phyloP scores from a whole-genome alignment of 2,888 invertebrate species.

The Drosophila sordidula region DNA sequence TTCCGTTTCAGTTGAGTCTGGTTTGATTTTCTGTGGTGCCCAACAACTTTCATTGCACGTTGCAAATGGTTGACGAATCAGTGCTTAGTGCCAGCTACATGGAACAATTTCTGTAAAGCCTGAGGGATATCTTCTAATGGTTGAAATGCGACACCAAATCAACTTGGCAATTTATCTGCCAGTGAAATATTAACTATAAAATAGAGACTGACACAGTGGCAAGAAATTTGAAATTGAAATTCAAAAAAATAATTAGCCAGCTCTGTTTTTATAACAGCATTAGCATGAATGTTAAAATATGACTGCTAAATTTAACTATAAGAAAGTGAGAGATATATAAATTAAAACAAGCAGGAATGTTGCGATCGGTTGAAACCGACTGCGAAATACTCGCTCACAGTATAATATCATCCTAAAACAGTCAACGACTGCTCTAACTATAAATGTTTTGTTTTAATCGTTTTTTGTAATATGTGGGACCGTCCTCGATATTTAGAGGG shows the following conservation, averaged over 20 bases:
- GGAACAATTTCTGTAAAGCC: neutral
- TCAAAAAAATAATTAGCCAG: neutral
- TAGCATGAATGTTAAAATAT: too few species aligned
- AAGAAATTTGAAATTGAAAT: neutral
- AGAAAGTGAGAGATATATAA: too few species aligned
- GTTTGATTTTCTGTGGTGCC: constrained; percentile 10
- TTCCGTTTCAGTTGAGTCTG: constrained; percentile 4
- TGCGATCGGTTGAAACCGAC: too few species aligned
- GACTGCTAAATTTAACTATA: too few species aligned
- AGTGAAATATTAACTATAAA: neutral
- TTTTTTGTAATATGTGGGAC: too few species aligned
- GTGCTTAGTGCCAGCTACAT: neutral
- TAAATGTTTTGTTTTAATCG: too few species aligned
- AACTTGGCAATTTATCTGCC: neutral
- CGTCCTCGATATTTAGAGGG: too few species aligned
- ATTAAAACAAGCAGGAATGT: too few species aligned
- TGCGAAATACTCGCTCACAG: too few species aligned
- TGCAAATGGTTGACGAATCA: constrained; percentile 5
- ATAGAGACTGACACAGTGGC: neutral
- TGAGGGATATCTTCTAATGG: neutral
- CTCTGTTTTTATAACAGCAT: too few species aligned
- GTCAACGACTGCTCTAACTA: too few species aligned
- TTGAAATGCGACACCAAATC: neutral
- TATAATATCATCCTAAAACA: too few species aligned
- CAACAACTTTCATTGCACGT: neutral